Evolutionary conservation across 2,113 vertebrate species (phyloP).

Genomic region (Tonatia bakeri): DNA sequence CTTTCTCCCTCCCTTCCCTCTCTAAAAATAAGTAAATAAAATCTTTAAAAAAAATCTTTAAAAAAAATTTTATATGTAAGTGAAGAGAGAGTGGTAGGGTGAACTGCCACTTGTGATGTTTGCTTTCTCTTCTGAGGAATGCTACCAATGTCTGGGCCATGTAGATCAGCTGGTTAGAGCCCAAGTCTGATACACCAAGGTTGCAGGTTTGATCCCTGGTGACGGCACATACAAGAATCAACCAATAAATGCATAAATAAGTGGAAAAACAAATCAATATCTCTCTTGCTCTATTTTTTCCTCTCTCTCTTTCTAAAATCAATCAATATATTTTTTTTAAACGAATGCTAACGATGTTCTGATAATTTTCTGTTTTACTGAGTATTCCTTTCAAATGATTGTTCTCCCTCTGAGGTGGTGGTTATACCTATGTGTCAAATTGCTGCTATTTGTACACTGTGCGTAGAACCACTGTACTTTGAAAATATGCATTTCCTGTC

Average conservation of each 20-base stretch:
- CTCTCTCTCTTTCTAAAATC: no score
- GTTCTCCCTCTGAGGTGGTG: background rate
- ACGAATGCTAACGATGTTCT: slow-evolving; percentile 13
- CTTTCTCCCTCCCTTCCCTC: no score
- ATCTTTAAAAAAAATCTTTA: no score
- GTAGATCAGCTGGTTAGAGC: no score
- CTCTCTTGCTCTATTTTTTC: no score
- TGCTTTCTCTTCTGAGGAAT: background rate
- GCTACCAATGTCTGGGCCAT: background rate
- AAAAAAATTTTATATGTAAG: background rate
- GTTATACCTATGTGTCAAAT: background rate
- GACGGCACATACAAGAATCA: no score
- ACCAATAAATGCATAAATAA: no score
- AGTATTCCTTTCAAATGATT: background rate
- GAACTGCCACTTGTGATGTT: background rate
- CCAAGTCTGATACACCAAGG: no score
- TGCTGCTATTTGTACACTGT: background rate
- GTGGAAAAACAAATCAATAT: no score
- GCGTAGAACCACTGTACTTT: background rate
- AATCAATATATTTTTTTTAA: background rate
- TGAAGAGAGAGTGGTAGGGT: background rate
- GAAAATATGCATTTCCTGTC: background rate
- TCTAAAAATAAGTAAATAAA: no score
- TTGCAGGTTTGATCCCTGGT: no score
- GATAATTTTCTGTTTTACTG: background rate